A percentile compares a stretch with the other conserved stretches of the same genome.
phyloP scores from a whole-genome alignment of 1,140 invertebrate genomes.

The Lepidostoma basale region DNA sequence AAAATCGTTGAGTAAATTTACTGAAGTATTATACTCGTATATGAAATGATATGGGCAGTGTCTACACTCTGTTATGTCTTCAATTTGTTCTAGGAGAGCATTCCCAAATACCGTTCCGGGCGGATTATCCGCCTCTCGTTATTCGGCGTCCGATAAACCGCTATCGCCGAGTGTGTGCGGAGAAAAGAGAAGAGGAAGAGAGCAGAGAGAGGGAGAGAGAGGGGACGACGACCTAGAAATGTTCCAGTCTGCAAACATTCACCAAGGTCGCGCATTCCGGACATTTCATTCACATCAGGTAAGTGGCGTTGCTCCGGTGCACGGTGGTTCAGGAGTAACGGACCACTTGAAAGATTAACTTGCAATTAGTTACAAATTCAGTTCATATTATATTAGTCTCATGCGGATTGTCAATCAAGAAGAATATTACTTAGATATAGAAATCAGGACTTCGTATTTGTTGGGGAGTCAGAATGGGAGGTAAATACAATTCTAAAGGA shows the following conservation, averaged over 20 bases:
- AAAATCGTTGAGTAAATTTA: too few species aligned
- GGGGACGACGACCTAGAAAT: slow-evolving; percentile 14
- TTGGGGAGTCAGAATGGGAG: too few species aligned
- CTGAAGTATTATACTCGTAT: too few species aligned
- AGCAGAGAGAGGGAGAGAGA: background rate
- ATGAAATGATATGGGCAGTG: too few species aligned
- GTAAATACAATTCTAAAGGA: background rate
- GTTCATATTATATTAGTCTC: too few species aligned
- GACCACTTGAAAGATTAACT: too few species aligned
- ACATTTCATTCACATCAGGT: slow-evolving; percentile 19
- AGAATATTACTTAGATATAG: too few species aligned
- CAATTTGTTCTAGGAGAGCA: background rate
- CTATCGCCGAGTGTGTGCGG: background rate
- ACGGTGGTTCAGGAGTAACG: background rate
- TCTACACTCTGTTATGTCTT: too few species aligned
- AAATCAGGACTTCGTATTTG: too few species aligned
- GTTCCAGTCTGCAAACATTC: slow-evolving; percentile 2
- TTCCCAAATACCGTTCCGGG: background rate
- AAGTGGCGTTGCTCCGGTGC: background rate
- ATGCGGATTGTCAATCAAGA: too few species aligned
- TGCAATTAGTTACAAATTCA: too few species aligned
- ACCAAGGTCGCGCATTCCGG: slow-evolving; percentile 18
- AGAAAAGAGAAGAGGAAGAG: background rate
- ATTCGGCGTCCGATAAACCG: too few species aligned
- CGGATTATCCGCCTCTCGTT: slow-evolving; percentile 13